phyloP scores from a whole-genome alignment of 2,113 vertebrate species.

The Carettochelys insculpta region DNA sequence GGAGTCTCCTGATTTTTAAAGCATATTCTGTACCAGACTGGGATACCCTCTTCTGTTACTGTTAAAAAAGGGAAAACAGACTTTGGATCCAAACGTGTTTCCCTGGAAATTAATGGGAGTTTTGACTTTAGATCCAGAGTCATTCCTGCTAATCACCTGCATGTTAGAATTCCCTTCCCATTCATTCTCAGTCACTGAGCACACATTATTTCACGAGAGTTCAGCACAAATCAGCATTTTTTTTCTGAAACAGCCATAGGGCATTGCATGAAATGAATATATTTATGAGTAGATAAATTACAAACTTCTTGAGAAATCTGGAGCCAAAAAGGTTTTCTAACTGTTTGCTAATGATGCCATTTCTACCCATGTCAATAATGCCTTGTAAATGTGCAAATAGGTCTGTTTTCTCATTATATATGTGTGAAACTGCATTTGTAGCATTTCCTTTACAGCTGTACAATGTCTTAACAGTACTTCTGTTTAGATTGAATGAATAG shows the following conservation, averaged over 20 bases:
- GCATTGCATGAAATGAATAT: not conserved
- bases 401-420: not conserved
- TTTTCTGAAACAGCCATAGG: not conserved
- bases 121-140: not conserved
- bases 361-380: not conserved
- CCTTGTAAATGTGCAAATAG: not conserved
- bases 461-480: not conserved
- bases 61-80: not conserved
- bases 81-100: not conserved
- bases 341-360: not conserved
- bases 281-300: not conserved
- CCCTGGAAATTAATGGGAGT: not conserved
- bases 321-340: not conserved
- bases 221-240: constrained; percentile 4
- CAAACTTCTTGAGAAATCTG: not conserved
- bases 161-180: not conserved
- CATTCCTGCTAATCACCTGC: not conserved
- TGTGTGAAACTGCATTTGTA: not conserved
- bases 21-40: rapidly evolving
- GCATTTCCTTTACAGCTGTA: not conserved
- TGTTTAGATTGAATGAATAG: not conserved
- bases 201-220: not conserved
- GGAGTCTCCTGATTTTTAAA: too few relatives aligned
- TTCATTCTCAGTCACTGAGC: not conserved
- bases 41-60: not conserved